Conservation (phyloP, 2,797 vertebrate genomes). For the Trachops cirrhosus region DNA sequence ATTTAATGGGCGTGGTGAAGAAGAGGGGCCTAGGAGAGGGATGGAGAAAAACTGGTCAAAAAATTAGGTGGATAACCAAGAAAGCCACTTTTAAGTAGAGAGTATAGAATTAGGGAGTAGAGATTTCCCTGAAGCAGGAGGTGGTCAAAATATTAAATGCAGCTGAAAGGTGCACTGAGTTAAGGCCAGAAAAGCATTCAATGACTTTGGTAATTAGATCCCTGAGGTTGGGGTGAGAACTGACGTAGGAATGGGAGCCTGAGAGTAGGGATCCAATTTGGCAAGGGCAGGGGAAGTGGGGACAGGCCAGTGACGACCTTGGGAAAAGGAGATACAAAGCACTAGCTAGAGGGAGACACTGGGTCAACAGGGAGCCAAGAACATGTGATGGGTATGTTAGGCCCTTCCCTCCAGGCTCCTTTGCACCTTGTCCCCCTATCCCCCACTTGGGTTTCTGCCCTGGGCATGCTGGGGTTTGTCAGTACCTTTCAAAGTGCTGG, state of each 20-base stretch:
- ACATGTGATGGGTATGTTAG: neutral
- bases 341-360: slow-evolving; percentile 34
- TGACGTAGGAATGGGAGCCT: neutral
- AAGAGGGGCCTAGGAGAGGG: neutral
- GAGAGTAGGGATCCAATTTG: neutral
- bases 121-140: neutral
- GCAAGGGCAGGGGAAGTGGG: neutral
- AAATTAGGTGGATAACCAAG: neutral
- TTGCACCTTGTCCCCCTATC: neutral
- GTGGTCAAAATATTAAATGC: neutral
- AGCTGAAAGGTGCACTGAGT: neutral
- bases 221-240: neutral
- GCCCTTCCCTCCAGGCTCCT: slow-evolving; percentile 25
- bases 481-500: slow-evolving; percentile 49
- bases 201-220: neutral
- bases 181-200: neutral
- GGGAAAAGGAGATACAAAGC: neutral
- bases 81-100: neutral
- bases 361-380: neutral
- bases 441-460: slow-evolving; percentile 56
- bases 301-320: neutral
- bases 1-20: neutral
- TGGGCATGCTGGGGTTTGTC: slow-evolving; percentile 68
- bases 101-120: neutral
- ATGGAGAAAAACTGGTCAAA: neutral